These are phyloP conservation scores for Paguma larvata DNA, from an alignment of 2,797 vertebrate species.

Conservation along the genomic window DNA sequence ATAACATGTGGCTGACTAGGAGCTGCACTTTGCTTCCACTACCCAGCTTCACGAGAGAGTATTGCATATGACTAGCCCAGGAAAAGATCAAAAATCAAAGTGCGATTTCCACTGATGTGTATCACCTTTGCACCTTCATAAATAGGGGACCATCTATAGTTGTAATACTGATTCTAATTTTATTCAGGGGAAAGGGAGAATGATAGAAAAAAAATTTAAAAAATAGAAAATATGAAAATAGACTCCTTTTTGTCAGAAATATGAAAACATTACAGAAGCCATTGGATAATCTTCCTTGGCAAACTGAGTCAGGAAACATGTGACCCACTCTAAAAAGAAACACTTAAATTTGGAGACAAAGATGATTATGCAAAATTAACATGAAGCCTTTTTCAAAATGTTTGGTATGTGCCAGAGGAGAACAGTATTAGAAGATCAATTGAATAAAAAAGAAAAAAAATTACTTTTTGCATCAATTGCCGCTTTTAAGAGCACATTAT, in stretches of 20 bases:
- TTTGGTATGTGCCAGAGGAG: not conserved
- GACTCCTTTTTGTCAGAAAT: not conserved
- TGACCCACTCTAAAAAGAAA: slow-evolving; percentile 24
- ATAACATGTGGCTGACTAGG: not conserved
- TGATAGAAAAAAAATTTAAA: not conserved
- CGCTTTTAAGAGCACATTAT: not conserved
- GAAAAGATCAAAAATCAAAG: not conserved
- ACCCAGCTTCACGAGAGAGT: not conserved
- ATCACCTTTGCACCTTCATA: not conserved
- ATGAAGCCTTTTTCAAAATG: not conserved
- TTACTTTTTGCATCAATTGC: not conserved
- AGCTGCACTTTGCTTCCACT: not conserved
- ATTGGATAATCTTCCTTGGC: not conserved
- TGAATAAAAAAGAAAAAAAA: not conserved
- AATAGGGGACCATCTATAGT: not conserved
- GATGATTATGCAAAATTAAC: not conserved
- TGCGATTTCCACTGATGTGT: not conserved
- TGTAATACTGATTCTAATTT: slow-evolving; percentile 28
- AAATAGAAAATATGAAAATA: slow-evolving; percentile 16
- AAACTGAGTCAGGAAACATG: slow-evolving; percentile 10
- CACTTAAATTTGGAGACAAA: slow-evolving; percentile 34
- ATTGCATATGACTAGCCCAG: not conserved
- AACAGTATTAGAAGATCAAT: not conserved
- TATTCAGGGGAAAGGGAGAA: not conserved
- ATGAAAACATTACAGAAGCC: not conserved